Conservation (phyloP, 2,888 invertebrate species). For the Leptinotarsa haldemani region DNA sequence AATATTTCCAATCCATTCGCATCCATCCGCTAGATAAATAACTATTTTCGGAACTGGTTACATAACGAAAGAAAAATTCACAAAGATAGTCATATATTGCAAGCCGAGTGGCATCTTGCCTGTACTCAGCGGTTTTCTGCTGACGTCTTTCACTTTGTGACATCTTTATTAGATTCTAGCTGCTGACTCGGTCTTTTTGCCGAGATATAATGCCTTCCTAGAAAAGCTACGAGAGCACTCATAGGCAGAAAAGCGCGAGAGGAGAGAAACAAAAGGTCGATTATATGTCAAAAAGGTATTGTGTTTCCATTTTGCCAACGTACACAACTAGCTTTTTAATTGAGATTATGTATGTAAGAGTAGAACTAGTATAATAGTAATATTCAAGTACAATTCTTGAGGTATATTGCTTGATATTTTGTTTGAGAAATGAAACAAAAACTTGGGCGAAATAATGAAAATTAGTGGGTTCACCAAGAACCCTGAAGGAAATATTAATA, state of each 20-base stretch:
- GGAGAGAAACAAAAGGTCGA: constrained; percentile 12
- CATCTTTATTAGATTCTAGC: constrained; percentile 14
- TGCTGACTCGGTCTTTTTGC: constrained; percentile 4
- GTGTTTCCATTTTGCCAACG: constrained; percentile 2
- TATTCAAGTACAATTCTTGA: neutral
- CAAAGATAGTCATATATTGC: constrained; percentile 5
- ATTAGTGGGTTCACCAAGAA: no score
- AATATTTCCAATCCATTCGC: neutral
- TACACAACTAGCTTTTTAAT: neutral
- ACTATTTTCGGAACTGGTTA: neutral
- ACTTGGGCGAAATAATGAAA: no score
- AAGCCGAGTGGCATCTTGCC: constrained; percentile 10
- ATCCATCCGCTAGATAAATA: neutral
- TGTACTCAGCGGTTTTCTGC: constrained; percentile 1
- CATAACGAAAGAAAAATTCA: constrained; percentile 1
- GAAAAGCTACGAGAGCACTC: constrained; percentile 23
- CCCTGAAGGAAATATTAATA: no score
- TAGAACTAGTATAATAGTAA: neutral
- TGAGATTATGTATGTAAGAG: no score
- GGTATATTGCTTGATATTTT: no score
- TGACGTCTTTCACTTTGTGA: constrained; percentile 6
- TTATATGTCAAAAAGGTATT: constrained; percentile 13
- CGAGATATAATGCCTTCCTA: constrained; percentile 27
- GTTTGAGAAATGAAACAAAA: no score
- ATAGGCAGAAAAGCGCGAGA: constrained; percentile 17